These are phyloP conservation scores for Chelonus formosanus DNA, from an alignment of 2,888 invertebrate species.

Conservation along the genomic window DNA sequence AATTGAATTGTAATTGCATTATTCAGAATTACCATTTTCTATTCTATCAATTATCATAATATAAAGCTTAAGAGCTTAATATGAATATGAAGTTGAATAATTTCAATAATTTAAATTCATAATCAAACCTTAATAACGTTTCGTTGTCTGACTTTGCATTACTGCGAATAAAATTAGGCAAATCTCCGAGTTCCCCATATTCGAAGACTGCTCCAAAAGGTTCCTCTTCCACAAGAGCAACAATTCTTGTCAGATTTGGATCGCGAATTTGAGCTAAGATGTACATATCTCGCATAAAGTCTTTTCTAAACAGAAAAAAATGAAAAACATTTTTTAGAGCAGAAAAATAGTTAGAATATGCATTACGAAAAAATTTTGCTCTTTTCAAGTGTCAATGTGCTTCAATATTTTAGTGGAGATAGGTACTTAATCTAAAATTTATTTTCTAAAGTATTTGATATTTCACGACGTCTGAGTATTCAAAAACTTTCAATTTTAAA, in stretches of 20 bases:
- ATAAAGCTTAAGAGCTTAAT: constrained; percentile 1
- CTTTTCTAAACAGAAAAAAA: constrained; percentile 70
- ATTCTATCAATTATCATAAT: neutral
- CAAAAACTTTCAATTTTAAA: no score
- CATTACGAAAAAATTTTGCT: no score
- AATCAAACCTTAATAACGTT: constrained; percentile 49
- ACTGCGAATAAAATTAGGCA: constrained; percentile 73
- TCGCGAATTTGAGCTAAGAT: constrained; percentile 85
- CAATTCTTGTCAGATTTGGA: constrained; percentile 82
- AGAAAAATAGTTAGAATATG: no score
- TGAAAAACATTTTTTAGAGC: neutral
- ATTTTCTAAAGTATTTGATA: no score
- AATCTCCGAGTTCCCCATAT: constrained; percentile 86
- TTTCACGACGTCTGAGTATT: no score
- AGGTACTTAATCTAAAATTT: no score
- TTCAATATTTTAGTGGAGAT: neutral
- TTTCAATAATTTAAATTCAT: constrained; percentile 9
- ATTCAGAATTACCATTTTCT: neutral
- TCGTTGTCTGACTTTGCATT: constrained; percentile 52
- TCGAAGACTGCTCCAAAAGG: constrained; percentile 90
- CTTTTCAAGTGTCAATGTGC: neutral
- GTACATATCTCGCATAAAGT: constrained; percentile 87
- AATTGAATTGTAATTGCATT: no score
- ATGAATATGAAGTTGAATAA: constrained; percentile 9
- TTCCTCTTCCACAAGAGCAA: constrained; percentile 85